Percentiles rank a stretch among this genome's conserved stretches.
Conservation (phyloP, 2,888 invertebrate species). For the Acrocera orbiculus region DNA sequence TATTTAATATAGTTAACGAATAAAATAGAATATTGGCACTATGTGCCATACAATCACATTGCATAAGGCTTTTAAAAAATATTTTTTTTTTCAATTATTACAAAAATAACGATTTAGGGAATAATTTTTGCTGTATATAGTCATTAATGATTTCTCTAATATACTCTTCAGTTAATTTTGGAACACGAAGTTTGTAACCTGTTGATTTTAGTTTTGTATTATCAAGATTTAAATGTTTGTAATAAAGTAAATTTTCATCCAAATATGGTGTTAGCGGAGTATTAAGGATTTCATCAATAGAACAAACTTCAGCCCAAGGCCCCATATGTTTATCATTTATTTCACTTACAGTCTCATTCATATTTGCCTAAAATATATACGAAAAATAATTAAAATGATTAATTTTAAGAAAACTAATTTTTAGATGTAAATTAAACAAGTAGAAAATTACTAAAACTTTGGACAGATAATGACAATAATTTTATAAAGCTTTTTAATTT, state of each 20-base stretch:
- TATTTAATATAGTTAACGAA: constrained; percentile 4
- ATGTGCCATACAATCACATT: background rate
- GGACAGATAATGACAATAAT: too few relatives aligned
- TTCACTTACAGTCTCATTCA: constrained; percentile 66
- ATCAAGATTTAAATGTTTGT: constrained; percentile 62
- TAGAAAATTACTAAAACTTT: too few relatives aligned
- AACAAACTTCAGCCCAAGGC: constrained; percentile 81
- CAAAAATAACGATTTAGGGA: constrained; percentile 52
- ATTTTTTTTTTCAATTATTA: constrained; percentile 23
- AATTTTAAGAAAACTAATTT: background rate
- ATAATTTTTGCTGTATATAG: constrained; percentile 63
- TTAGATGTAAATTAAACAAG: too few relatives aligned
- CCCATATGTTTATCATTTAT: constrained; percentile 86
- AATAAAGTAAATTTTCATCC: constrained; percentile 62
- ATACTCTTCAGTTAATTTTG: constrained; percentile 41
- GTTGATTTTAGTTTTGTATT: constrained; percentile 42
- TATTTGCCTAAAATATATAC: constrained; percentile 42
- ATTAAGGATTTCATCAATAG: constrained; percentile 53
- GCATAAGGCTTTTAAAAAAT: too few relatives aligned
- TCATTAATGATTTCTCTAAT: constrained; percentile 62
- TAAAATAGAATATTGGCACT: too few relatives aligned
- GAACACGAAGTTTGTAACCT: constrained; percentile 43
- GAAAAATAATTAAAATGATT: background rate
- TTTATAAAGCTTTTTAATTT: too few relatives aligned
- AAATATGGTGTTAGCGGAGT: constrained; percentile 81